These are phyloP conservation scores for Colinus virginianus DNA, from an alignment of 2,113 vertebrate species.

Conservation along the genomic window DNA sequence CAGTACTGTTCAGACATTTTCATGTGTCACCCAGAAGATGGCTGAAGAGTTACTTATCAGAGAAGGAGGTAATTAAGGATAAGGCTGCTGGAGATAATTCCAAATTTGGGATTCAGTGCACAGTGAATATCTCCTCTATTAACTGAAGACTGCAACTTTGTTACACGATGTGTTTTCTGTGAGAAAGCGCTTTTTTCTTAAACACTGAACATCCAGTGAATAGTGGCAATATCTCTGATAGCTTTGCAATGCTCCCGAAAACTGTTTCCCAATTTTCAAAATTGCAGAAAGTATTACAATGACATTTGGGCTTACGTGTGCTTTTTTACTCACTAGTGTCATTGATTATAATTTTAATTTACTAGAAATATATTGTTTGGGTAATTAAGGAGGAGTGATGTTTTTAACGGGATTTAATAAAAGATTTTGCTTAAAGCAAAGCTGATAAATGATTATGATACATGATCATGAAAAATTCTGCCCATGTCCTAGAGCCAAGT, in stretches of 20 bases:
- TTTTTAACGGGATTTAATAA: neutral
- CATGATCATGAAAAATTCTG: neutral
- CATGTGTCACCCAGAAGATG: conserved; percentile 56
- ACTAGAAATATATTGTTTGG: neutral
- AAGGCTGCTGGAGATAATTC: conserved; percentile 40
- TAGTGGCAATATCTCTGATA: neutral
- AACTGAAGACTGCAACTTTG: conserved; percentile 51
- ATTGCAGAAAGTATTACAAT: fast-evolving
- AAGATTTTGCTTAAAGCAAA: neutral
- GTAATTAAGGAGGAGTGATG: fast-evolving
- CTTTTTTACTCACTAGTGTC: neutral
- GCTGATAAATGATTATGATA: neutral
- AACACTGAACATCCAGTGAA: neutral
- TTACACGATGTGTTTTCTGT: conserved; percentile 37
- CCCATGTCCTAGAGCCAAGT: neutral
- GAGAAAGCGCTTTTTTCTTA: conserved; percentile 44
- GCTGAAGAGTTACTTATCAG: conserved; percentile 63
- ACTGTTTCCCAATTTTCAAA: neutral
- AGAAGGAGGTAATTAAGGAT: no score
- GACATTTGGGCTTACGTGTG: fast-evolving
- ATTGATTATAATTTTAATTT: neutral
- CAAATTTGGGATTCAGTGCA: conserved; percentile 31
- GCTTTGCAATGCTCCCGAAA: neutral
- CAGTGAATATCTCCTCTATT: conserved; percentile 47
- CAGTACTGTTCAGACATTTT: neutral